phyloP scores from a whole-genome alignment of 1,140 invertebrate species.

The Drosophila orena region DNA sequence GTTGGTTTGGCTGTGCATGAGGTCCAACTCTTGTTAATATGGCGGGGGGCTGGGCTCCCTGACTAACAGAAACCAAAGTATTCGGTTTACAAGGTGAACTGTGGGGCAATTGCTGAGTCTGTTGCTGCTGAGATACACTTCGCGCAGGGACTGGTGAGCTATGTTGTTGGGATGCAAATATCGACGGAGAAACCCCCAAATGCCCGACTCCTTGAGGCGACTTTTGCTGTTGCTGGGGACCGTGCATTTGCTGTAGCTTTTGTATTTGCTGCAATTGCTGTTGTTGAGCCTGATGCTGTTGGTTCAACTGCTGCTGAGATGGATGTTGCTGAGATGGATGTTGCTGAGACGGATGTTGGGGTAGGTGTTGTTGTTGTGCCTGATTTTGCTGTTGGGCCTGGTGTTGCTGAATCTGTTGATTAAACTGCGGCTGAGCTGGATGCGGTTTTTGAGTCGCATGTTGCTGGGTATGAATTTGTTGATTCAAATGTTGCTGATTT shows the following conservation, averaged over 20 bases:
- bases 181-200: slow-evolving; percentile 24
- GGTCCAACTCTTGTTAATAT: slow-evolving; percentile 41
- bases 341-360: no score
- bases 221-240: slow-evolving; percentile 22
- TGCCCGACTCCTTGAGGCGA: slow-evolving; percentile 28
- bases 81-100: slow-evolving; percentile 47
- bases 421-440: slow-evolving; percentile 33
- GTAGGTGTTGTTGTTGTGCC: slow-evolving; percentile 12
- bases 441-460: slow-evolving; percentile 24
- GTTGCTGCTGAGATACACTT: slow-evolving; percentile 22
- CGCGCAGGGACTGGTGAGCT: slow-evolving; percentile 1
- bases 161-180: slow-evolving; percentile 45
- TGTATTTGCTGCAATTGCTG: slow-evolving; percentile 35
- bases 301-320: no score
- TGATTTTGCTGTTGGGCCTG: slow-evolving; percentile 44
- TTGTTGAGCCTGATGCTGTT: slow-evolving; percentile 26
- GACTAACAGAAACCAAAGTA: neutral
- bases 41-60: slow-evolving; percentile 11
- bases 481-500: slow-evolving; percentile 38
- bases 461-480: slow-evolving; percentile 31
- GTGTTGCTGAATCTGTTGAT: slow-evolving; percentile 31
- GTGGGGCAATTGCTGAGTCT: slow-evolving; percentile 27
- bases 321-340: no score
- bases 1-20: slow-evolving; percentile 34
- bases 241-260: slow-evolving; percentile 35